Conservation (phyloP, 2,888 invertebrate species). For the Emmelina monodactyla region DNA sequence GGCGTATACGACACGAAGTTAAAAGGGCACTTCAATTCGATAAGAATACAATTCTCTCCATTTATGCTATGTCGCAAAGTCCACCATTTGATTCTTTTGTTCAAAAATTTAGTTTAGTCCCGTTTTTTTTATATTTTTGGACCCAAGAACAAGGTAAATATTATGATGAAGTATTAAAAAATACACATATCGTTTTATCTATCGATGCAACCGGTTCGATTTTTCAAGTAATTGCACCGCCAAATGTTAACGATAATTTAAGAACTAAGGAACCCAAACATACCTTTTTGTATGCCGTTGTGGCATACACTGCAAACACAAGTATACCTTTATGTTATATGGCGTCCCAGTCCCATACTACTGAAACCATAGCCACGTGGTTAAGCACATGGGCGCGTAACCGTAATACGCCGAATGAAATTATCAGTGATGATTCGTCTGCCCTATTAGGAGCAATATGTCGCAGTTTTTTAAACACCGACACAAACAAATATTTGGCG, state of each 20-base stretch:
- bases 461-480: slow-evolving; percentile 10
- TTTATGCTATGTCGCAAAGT: slow-evolving; percentile 12
- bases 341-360: slow-evolving; percentile 12
- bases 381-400: slow-evolving; percentile 8
- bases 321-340: slow-evolving; percentile 13
- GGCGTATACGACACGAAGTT: slow-evolving; percentile 8
- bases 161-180: slow-evolving; percentile 11
- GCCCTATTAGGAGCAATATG: slow-evolving; percentile 12
- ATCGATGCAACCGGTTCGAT: slow-evolving; percentile 12
- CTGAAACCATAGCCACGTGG: slow-evolving; percentile 11
- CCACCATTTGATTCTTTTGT: slow-evolving; percentile 10
- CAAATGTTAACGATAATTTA: slow-evolving; percentile 9
- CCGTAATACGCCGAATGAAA: slow-evolving; percentile 8
- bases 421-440: slow-evolving; percentile 12
- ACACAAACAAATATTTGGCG: slow-evolving; percentile 10
- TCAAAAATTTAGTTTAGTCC: slow-evolving; percentile 10
- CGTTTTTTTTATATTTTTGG: slow-evolving; percentile 12
- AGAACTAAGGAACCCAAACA: slow-evolving; percentile 8
- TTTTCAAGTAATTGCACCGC: slow-evolving; percentile 12
- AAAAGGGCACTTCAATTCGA: slow-evolving; percentile 12
- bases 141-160: slow-evolving; percentile 10
- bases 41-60: slow-evolving; percentile 10
- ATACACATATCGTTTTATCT: slow-evolving; percentile 8
- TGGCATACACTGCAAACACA: slow-evolving; percentile 11
- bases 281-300: slow-evolving; percentile 11